Percentiles rank a stretch among this genome's conserved stretches.
Evolutionary conservation across 2,888 invertebrate genomes (phyloP).

Genomic region (Allophyes oxyacanthae): DNA sequence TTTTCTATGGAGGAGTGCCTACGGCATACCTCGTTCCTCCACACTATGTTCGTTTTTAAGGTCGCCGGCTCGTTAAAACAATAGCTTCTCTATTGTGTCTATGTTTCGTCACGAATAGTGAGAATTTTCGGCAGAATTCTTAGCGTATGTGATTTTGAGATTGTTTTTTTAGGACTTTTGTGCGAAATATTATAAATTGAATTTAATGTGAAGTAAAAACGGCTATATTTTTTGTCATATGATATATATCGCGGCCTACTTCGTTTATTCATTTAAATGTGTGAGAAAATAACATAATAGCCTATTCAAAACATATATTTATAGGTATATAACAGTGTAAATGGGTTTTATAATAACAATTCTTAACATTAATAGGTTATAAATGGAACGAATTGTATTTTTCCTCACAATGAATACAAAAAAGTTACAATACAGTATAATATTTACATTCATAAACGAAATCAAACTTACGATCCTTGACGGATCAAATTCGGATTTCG

Average conservation of each 20-base stretch:
- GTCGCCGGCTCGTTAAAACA: too few species aligned
- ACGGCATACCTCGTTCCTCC: too few species aligned
- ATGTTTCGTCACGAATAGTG: too few species aligned
- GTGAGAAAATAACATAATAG: conserved; percentile 22
- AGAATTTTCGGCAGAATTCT: not conserved
- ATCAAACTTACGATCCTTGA: not conserved
- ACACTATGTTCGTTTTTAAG: too few species aligned
- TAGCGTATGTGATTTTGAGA: too few species aligned
- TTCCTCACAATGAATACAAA: conserved; percentile 10
- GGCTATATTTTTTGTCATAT: too few species aligned
- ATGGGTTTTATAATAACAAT: conserved; percentile 23
- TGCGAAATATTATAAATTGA: too few species aligned
- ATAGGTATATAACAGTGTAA: conserved; percentile 23
- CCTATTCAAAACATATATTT: conserved; percentile 18
- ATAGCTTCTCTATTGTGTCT: too few species aligned
- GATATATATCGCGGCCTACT: not conserved
- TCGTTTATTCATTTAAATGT: conserved; percentile 8
- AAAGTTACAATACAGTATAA: conserved; percentile 8
- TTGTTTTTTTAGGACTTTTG: too few species aligned
- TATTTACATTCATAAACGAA: conserved; percentile 5
- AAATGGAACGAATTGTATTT: conserved; percentile 33
- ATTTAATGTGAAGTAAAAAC: too few species aligned
- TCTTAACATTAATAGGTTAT: conserved; percentile 28
- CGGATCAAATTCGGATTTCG: conserved; percentile 5
- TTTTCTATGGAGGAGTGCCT: too few species aligned